Evolutionary conservation across 2,888 invertebrate species (phyloP).

Genomic region (Frankliniella fusca): DNA sequence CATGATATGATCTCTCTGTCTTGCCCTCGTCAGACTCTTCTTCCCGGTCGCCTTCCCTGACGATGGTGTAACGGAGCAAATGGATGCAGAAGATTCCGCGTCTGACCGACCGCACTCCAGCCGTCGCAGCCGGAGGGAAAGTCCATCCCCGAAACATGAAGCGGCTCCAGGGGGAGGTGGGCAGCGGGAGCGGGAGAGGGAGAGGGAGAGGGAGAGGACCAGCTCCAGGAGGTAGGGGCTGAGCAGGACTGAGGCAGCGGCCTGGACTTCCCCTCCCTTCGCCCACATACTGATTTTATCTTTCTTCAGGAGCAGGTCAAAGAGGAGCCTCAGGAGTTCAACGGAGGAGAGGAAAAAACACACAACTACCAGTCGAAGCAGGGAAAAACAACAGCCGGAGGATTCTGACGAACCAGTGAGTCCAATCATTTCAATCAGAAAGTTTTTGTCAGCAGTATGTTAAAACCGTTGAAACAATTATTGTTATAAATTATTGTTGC

Average conservation of each 20-base stretch:
- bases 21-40: neutral
- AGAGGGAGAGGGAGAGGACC: neutral
- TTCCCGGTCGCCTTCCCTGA: neutral
- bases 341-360: neutral
- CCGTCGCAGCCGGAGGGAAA: neutral
- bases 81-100: neutral
- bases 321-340: neutral
- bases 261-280: no score
- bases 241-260: no score
- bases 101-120: neutral
- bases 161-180: neutral
- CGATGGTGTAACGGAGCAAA: neutral
- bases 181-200: neutral
- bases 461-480: no score
- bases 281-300: neutral
- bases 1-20: neutral
- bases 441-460: no score
- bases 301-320: neutral
- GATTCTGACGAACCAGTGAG: neutral
- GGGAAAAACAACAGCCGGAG: neutral
- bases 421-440: no score
- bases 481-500: no score
- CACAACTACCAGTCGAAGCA: neutral
- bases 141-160: neutral
- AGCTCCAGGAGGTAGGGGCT: neutral